phyloP scores from a whole-genome alignment of 2,113 vertebrate genomes.

The Brachyhypopomus gauderio region DNA sequence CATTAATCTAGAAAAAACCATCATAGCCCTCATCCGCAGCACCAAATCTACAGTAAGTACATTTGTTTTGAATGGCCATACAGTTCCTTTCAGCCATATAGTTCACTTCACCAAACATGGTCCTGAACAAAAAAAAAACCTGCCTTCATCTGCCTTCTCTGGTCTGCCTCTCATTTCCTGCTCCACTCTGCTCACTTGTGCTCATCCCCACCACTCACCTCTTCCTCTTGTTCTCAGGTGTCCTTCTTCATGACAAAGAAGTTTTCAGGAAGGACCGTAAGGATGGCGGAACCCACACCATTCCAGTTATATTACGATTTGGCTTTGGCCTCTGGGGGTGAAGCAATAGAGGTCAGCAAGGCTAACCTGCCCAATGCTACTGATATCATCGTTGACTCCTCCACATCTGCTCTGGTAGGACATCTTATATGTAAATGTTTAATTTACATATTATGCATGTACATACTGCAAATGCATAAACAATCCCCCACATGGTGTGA shows the following conservation, averaged over 20 bases:
- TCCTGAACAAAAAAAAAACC: too few relatives aligned
- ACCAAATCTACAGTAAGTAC: constrained; percentile 70
- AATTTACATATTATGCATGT: too few relatives aligned
- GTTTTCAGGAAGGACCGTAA: constrained; percentile 39
- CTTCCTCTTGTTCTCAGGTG: constrained; percentile 59
- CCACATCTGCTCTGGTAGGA: constrained; percentile 74
- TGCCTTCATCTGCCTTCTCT: background rate
- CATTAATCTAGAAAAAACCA: constrained; percentile 64
- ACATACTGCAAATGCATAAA: background rate
- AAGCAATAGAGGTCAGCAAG: constrained; percentile 70
- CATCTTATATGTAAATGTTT: background rate
- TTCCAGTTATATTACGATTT: constrained; percentile 64
- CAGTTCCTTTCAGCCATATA: too few relatives aligned
- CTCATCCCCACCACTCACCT: too few relatives aligned
- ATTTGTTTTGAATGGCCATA: background rate
- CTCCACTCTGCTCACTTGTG: background rate
- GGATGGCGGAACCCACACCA: background rate
- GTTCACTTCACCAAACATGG: too few relatives aligned
- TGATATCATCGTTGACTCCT: constrained; percentile 71
- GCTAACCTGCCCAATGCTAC: constrained; percentile 65
- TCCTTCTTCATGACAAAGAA: constrained; percentile 61
- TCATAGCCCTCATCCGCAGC: constrained; percentile 68
- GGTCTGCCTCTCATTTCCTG: background rate
- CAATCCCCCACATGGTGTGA: too few relatives aligned
- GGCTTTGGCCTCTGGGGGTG: constrained; percentile 73